A percentile compares a stretch with the other conserved stretches of the same genome.
Evolutionary conservation across 2,113 vertebrate genomes (phyloP).

Genomic region (Indicator maculatus): DNA sequence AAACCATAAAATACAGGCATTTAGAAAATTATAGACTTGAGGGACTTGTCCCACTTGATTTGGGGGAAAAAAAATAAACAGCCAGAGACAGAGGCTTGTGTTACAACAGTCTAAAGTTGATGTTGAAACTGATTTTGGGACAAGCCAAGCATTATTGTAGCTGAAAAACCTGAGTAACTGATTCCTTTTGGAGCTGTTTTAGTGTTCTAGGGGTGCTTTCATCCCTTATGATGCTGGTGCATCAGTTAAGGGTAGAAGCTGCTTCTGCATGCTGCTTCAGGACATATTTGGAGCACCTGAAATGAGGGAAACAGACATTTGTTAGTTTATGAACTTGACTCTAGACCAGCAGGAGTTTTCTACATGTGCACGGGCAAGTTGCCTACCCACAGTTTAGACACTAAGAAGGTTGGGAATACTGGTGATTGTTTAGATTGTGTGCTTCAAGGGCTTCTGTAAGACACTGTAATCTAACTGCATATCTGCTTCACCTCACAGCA

Average conservation of each 20-base stretch:
- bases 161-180: not conserved
- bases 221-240: not conserved
- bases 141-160: not conserved
- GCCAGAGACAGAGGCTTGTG: not conserved
- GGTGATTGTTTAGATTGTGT: not conserved
- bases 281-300: not conserved
- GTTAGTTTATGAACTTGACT: not conserved
- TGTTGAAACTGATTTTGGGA: conserved; percentile 1
- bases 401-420: not conserved
- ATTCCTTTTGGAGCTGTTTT: not conserved
- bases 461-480: not conserved
- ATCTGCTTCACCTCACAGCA: not conserved
- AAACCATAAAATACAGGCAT: conserved; percentile 14
- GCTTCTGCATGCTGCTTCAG: not conserved
- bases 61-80: not conserved
- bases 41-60: conserved; percentile 9
- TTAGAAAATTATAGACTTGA: conserved; percentile 10
- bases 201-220: not conserved
- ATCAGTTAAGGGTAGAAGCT: not conserved
- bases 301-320: not conserved
- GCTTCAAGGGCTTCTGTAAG: not conserved
- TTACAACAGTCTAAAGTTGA: not conserved
- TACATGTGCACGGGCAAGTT: not conserved
- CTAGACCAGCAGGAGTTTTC: not conserved
- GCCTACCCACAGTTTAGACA: not conserved